Evolutionary conservation across 2,888 invertebrate species (phyloP), one percentile per base, ranked within the genome.

Genomic region (Diaprepes abbreviatus): DNA sequence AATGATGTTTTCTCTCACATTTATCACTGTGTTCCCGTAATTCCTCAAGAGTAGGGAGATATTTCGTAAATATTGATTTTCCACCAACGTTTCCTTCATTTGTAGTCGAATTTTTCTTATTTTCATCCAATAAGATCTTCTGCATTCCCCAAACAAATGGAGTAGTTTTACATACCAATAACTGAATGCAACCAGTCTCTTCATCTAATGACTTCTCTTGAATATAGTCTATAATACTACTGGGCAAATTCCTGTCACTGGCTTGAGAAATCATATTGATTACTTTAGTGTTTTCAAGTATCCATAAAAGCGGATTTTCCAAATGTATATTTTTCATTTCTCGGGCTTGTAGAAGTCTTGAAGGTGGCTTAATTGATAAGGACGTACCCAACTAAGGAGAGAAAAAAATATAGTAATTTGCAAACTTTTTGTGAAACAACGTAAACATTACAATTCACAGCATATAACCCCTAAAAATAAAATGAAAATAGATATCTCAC

Each of bases 91-190:
- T 63, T 21, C 82, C 78, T 10, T 82, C 81, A 0, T 81, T 80
- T 14, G 79, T 79, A 16, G 78, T 79, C 76, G 81, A 86, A 24
- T 57, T 17, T 14, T 33, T 36, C 9, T 38, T 12, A 35, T 3
- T 14, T 14, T 17, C 24, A 2, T 38, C 12, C 7, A 16, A 45
- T 66, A 93, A 84, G 0, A 91, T 89, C 66, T 87, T 86, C 79
- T 95, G 94, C 89, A 93, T 93, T 74, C 90, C 90, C 85, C 88
- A 87, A 70, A 95, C 89, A 70, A 93, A 89, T 0, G 94, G 94
- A 0, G 91, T 88, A 72, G 89, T 88, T 85, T 94, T 94, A 80
- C 95, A 95, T 70, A 94, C 84, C 31, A 95, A 83, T 28, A 93
- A 84, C 77, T 90, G 89, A 1, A 93, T 85, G 75, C 93, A 94